These are phyloP conservation scores for Ostrea edulis DNA, from an alignment of 1,140 invertebrate species.

Conservation along the genomic window DNA sequence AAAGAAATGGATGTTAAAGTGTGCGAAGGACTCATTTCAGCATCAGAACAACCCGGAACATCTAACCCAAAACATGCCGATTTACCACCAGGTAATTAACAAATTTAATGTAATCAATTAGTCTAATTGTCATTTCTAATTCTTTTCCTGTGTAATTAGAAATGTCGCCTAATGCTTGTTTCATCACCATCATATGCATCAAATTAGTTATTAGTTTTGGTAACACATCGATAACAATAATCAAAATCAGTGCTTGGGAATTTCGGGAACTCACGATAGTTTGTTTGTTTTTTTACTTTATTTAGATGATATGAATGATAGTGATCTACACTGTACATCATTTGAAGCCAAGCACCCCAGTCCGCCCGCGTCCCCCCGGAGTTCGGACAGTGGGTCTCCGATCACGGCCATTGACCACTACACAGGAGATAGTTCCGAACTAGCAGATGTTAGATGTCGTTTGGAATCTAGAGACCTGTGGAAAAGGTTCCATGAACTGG, in stretches of 20 bases:
- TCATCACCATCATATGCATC: background rate
- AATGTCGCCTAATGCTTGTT: background rate
- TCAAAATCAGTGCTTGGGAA: background rate
- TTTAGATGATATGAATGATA: background rate
- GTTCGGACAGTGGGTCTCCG: background rate
- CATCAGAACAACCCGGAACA: background rate
- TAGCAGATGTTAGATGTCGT: conserved; percentile 62
- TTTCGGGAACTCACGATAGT: background rate
- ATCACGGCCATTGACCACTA: conserved; percentile 12
- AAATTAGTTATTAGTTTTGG: background rate
- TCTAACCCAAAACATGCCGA: conserved; percentile 11
- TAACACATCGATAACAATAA: background rate
- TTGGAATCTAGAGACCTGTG: conserved; percentile 87
- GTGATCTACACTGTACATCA: background rate
- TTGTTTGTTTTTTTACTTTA: background rate
- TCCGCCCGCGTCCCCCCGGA: conserved; percentile 11
- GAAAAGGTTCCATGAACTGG: conserved; percentile 98
- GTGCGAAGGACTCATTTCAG: background rate
- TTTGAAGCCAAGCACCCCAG: conserved; percentile 22
- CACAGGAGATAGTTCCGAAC: conserved; percentile 35
- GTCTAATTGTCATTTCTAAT: background rate
- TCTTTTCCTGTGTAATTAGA: background rate
- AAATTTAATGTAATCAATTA: background rate
- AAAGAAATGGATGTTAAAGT: background rate
- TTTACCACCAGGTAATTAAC: conserved; percentile 17